Base-by-base conservation (phyloP, 2,888 invertebrate species). In the Arctia plantaginis region DNA sequence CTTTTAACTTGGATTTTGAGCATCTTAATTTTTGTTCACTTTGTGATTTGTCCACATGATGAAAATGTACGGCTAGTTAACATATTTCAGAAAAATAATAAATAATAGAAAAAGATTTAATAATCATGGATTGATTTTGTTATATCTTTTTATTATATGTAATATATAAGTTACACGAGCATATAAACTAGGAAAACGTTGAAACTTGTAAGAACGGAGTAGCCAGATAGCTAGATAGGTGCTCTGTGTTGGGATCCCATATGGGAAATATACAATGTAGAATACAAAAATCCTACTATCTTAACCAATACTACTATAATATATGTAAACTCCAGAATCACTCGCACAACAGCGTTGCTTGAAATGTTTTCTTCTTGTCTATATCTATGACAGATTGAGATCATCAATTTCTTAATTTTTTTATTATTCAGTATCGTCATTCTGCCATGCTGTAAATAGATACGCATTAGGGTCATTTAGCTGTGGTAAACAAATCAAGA, bases 401-500 rank as follows among this genome's bases (percentile, higher is more conserved):
- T 55, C 68, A 69, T 13, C 27, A 18, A 35, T 35, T 1, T 2
- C 13, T 59, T 39, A 6, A 69, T 8, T 30, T 30, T 30, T 62
- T 30, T 6, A 20, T 27, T 69, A 30, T 41, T 55, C 30, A 13
- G 20, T 33, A n/a, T 47, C 35, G 8, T 64, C 6, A 59, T 27
- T 41, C 23, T 64, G 69, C 12, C 33, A 15, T 23, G 33, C 44
- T 71, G 47, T 47, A 39, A 71, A 71, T 51, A 51, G 33, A 0
- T 33, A 71, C 35, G 41, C 44, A 72, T 72, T 62, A 72, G 18
- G 62, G 67, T n/a, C 18, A 44, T 27, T 72, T 72, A 68, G 44
- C 47, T 23, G 13, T 39, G 23, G 44, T 64, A 72, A 68, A 72
- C 59, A 73, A 73, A 68, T 62, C 35, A 69, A 51, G 23, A 33